Evolutionary conservation across 92 coral and sea anemone genomes (phyloP).

Genomic region (Heliopora coerulea): DNA sequence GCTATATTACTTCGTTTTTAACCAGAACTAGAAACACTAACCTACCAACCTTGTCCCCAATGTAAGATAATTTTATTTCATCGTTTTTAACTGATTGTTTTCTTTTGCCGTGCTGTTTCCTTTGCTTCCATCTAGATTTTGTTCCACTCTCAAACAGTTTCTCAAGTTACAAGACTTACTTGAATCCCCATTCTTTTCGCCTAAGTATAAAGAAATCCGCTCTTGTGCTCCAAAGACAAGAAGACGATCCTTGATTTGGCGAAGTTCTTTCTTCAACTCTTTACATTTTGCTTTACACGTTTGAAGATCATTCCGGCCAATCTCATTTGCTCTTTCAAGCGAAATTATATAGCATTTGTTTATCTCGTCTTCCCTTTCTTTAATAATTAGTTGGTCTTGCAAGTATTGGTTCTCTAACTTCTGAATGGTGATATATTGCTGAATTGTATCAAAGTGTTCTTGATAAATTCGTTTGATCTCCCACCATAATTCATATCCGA

Average conservation of each 20-base stretch:
- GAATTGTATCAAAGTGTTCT: constrained; percentile 1
- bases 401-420: constrained; percentile 6
- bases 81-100: no score
- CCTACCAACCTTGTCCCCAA: no score
- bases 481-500: not conserved
- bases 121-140: no score
- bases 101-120: no score
- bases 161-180: no score
- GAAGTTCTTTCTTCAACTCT: constrained; percentile 19
- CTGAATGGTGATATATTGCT: not conserved
- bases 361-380: constrained; percentile 18
- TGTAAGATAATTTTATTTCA: no score
- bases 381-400: constrained; percentile 5
- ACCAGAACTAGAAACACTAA: no score
- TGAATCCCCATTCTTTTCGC: constrained; percentile 9
- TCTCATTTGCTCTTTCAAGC: not conserved
- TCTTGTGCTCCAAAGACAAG: constrained; percentile 7
- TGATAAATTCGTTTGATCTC: constrained; percentile 13
- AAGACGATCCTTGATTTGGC: not conserved
- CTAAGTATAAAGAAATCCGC: constrained; percentile 9
- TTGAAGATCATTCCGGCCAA: not conserved
- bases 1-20: no score
- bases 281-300: not conserved
- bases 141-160: no score
- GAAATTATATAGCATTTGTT: not conserved